Conservation (phyloP, 2,113 vertebrate genomes). For the Scortum barcoo region DNA sequence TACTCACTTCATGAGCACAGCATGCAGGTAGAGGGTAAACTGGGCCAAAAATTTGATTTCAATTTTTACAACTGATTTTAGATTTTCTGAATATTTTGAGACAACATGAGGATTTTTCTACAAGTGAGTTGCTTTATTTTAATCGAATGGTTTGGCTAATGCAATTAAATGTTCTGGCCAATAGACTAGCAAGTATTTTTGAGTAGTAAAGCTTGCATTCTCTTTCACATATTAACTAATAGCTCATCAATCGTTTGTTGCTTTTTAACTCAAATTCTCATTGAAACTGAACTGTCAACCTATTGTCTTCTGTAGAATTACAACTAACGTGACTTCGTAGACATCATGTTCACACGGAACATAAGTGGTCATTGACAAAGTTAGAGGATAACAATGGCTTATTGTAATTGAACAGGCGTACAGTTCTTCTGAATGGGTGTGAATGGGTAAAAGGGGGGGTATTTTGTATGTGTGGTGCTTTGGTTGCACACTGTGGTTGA, state of each 20-base stretch:
- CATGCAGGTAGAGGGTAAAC: not conserved
- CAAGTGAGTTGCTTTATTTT: not conserved
- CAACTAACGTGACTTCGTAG: not conserved
- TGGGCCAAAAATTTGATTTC: not conserved
- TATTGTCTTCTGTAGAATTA: not conserved
- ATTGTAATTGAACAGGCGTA: not conserved
- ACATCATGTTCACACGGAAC: not conserved
- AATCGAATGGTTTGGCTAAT: not conserved
- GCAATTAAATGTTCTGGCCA: not conserved
- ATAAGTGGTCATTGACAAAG: not conserved
- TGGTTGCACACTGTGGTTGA: not conserved
- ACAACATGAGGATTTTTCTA: not conserved
- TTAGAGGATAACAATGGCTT: not conserved
- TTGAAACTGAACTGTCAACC: not conserved
- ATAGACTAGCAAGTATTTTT: not conserved
- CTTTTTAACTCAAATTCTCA: not conserved
- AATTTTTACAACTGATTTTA: not conserved
- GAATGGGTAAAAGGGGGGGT: no score
- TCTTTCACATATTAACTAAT: not conserved
- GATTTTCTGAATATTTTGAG: not conserved
- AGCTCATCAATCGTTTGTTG: not conserved
- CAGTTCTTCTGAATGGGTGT: not conserved
- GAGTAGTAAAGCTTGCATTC: not conserved
- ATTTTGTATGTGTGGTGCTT: not conserved
- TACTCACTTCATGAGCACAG: constrained; percentile 4